Evolutionary conservation across 2,888 invertebrate genomes (phyloP).

Genomic region (Archips xylosteana): DNA sequence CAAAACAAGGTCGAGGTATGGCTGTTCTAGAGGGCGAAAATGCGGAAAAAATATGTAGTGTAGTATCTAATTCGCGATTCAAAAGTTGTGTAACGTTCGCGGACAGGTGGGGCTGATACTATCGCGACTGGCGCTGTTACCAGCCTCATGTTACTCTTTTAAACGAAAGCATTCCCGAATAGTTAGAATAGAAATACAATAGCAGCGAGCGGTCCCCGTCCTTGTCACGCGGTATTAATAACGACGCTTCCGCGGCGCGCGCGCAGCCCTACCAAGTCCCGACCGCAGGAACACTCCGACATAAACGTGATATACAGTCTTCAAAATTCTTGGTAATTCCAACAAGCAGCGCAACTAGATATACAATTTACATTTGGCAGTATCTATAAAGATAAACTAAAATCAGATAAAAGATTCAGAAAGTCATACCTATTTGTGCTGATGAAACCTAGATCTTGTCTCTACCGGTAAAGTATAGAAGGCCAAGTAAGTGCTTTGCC

Average conservation of each 20-base stretch:
- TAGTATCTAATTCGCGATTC: background rate
- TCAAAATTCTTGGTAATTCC: slow-evolving; percentile 2
- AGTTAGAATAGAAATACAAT: slow-evolving; percentile 21
- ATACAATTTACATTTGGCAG: background rate
- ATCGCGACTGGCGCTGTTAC: slow-evolving; percentile 5
- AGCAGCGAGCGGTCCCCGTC: slow-evolving; percentile 15
- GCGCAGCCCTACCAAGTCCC: slow-evolving; percentile 3
- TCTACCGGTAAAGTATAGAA: background rate
- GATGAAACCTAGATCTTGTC: background rate
- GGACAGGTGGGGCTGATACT: slow-evolving; percentile 4
- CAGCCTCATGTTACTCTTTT: background rate
- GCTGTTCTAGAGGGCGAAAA: background rate
- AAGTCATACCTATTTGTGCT: background rate
- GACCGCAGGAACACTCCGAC: background rate
- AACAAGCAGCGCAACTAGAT: background rate
- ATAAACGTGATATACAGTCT: background rate
- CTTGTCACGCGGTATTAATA: slow-evolving; percentile 23
- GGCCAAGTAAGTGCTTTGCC: no score
- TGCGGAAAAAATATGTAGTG: background rate
- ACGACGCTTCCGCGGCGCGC: slow-evolving; percentile 16
- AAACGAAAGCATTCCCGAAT: slow-evolving; percentile 8
- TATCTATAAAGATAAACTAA: slow-evolving; percentile 4
- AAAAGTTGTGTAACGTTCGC: background rate
- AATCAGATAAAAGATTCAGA: slow-evolving; percentile 1
- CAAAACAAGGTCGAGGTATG: no score